Evolutionary conservation across 2,888 invertebrate genomes (phyloP), one percentile per base, ranked within the genome.

Genomic region (Gnatocerus cornutus): DNA sequence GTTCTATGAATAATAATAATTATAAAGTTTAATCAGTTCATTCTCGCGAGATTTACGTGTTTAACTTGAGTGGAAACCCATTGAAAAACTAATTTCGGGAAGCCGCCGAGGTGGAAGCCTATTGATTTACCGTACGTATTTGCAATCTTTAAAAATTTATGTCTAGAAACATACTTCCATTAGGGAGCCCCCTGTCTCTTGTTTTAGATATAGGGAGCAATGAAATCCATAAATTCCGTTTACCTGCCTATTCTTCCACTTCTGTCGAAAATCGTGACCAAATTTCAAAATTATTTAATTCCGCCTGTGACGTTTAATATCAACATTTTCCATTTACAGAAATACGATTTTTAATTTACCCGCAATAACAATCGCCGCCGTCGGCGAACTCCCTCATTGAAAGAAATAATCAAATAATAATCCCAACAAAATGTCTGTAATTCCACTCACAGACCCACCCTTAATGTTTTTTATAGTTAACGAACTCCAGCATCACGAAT

Each of bases 41-140:
- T 53, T 13, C 53, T 33, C 37, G 9, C 4, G 50, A 33, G 53
- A 37, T 53, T 37, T 37, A 37, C 33, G 29, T 53, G 27, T 37
- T 30, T 30, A 37, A 53, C 53, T 56, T 56, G 12, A 16, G 10
- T 55, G 39, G 14, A 41, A 56, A 56, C 41, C 41, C 12, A 41
- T 41, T 27, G 55, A 41, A 41, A 41, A 39, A 56, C 55, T 33
- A 56, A 56, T 50, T 29, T 50, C 37, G 53, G 12, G 53, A 14
- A 39, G 10, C n/a, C 37, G 9, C n/a, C 33, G 39, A 6, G 33
- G 30, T 45, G 12, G 59, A 45, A 59, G 14, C 5, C 27, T 12
- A 59, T 59, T 59, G 59, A 59, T 59, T 59, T 59, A 59, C 30
- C 45, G 59, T 10, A 10, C 14, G 43, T 59, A 59, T 59, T 59